Evolutionary conservation across 2,888 invertebrate species (phyloP), one percentile per base, ranked within the genome.

Genomic region (Alcis repandata): DNA sequence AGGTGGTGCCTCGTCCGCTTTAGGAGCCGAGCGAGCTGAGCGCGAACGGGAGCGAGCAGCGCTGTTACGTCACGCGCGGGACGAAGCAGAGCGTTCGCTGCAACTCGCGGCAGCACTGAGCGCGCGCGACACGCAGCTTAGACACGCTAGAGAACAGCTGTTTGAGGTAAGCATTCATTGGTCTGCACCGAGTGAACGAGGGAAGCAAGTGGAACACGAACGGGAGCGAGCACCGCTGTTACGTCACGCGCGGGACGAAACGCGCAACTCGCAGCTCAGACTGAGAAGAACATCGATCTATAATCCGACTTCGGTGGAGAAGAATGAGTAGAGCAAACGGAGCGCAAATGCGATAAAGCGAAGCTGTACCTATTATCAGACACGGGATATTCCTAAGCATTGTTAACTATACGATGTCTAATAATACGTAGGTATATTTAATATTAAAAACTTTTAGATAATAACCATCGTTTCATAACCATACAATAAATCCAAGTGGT

Each of bases 21-120:
- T 87, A 76, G 95, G 91, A 78, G 95, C 84, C 73, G 95, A 92
- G 77, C 94, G 87, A 72, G 95, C 95, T 11, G 97, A 98, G 80
- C 94, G 97, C 1, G 98, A 98, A 83, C 94, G 98, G 13, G 98
- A 98, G 87, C 95, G 98, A 58, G 98, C 98, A 94, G 97, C 97
- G 71, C 92, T 98, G 64, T 89, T 98, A 60, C 95, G 97, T 76
- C 97, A 98, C 83, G 98, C 98, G 0, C 94, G 98, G 43, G 98
- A 98, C 81, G 98, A 98, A 80, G 97, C 98, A 0, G 98, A 98
- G 86, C 94, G 98, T 65, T 97, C 97, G 22, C 94, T 98, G 67
- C 96, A 97, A 64, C 94, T 98, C 46, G 97, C 98, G 8, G 97
- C 98, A 10, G 98, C 98, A 78, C 95, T 98, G 22, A 98, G 97